Conservation (phyloP, 2,797 vertebrate genomes). For the Chrysocyon brachyurus region DNA sequence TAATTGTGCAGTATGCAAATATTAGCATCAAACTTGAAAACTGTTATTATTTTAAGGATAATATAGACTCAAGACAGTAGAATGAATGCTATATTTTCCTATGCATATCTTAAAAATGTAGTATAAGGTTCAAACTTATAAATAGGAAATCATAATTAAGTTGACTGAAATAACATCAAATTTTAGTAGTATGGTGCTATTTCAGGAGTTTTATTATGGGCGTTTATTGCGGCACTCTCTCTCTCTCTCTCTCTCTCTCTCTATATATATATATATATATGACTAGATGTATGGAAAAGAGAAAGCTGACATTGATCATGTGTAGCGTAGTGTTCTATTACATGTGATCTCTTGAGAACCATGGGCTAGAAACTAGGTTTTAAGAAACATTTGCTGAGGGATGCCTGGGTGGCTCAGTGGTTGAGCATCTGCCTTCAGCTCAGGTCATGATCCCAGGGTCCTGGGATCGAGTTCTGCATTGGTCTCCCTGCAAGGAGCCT, state of each 20-base stretch:
- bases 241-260: too few species aligned
- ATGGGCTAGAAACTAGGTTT: neutral
- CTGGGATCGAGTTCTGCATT: too few species aligned
- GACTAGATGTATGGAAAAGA: neutral
- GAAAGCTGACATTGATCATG: neutral
- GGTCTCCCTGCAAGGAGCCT: too few species aligned
- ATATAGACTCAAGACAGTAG: neutral
- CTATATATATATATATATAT: neutral
- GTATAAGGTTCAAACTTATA: constrained; percentile 1
- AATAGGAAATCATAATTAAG: constrained; percentile 28
- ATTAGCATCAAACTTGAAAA: constrained; percentile 18
- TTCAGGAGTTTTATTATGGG: neutral
- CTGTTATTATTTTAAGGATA: constrained; percentile 40
- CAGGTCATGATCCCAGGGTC: too few species aligned
- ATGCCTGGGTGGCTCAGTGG: too few species aligned
- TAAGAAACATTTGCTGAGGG: neutral
- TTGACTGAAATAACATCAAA: constrained; percentile 3
- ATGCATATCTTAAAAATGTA: neutral
- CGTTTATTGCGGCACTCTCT: neutral
- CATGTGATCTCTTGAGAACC: neutral
- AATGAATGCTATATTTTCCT: neutral
- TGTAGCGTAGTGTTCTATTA: neutral
- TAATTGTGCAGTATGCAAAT: constrained; percentile 15
- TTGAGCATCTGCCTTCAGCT: too few species aligned
- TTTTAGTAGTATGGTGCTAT: neutral